phyloP scores from a whole-genome alignment of 92 coral and sea anemone species.

The Virgularia gustaviana region DNA sequence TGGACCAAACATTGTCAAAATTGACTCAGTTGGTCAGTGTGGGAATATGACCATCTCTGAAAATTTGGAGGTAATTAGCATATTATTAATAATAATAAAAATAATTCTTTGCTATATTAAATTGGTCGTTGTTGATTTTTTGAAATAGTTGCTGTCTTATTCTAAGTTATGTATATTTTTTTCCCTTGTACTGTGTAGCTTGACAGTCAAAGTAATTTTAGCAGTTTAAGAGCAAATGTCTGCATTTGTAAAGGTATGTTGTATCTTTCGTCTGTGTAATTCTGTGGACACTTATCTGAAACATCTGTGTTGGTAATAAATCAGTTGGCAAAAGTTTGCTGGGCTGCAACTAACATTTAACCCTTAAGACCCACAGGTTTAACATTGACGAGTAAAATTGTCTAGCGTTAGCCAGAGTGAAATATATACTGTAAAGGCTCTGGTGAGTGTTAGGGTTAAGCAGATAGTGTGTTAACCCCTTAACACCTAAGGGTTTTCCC shows the following conservation, averaged over 20 bases:
- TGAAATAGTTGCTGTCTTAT: neutral
- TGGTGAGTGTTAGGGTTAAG: neutral
- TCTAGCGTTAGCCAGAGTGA: no score
- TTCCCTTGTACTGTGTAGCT: conserved; percentile 48
- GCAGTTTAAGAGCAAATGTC: conserved; percentile 86
- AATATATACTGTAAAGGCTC: no score
- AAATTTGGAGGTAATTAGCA: conserved; percentile 68
- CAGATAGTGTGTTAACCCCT: neutral
- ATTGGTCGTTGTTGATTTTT: neutral
- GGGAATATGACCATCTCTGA: conserved; percentile 93
- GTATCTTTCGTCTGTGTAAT: no score
- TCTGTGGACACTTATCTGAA: no score
- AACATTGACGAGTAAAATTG: no score
- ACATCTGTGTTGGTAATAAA: no score
- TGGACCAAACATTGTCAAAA: conserved; percentile 83
- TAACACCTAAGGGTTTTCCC: no score
- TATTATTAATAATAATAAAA: neutral
- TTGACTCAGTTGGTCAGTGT: conserved; percentile 79
- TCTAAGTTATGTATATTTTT: neutral
- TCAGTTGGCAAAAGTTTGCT: no score
- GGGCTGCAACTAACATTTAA: no score
- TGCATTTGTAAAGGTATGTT: conserved; percentile 94
- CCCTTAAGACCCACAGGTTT: no score
- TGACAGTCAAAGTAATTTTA: conserved; percentile 95
- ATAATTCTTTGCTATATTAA: neutral